Base-by-base conservation (phyloP, 2,797 vertebrate genomes). In the Paramormyrops hopkinsi region DNA sequence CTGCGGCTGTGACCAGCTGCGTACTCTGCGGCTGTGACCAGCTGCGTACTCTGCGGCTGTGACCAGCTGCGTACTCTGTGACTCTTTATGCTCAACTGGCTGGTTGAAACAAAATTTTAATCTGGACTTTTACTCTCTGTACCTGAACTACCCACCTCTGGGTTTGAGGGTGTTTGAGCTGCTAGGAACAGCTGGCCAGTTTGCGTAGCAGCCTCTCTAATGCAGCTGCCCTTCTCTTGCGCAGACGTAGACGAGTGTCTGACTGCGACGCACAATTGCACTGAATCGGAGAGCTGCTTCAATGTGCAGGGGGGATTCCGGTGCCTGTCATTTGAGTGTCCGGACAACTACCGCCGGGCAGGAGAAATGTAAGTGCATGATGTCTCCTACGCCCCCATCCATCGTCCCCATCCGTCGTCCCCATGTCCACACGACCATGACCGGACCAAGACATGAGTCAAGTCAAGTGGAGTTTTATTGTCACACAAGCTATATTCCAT, bases 201-300 rank as follows among this genome's bases (percentile, higher is more conserved):
- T 3, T 25, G 59, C 22, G 1, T 19, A 65, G 59, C 29, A 65
- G n/a, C 12, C 65, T 73, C 65, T 79, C 37, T 79, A 41, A 79
- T 8, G 29, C 29, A 33, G 17, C 33, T 44, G 37, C 84, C 50
- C 25, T 29, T 54, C 84, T 54, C 84, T 22, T 14, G 9, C 1
- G 29, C 94, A 99, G 99, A 99, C 93, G 91, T 99, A 0, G 97
- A 99, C 1, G 99, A 99, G 93, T 99, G 99, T 73, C 94, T 97
- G 88, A 95, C 97, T 0, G 97, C 96, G 62, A 96, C 95, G 11
- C 98, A 99, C 94, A 97, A 96, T 8, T 99, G 99, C 92, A 90
- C 95, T 0, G 95, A 95, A 91, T 96, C 96, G 0, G 96, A 99
- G 95, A 99, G 96, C 92, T 99, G 99, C 96, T 99, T 99, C 91